Base-by-base conservation (phyloP, 2,113 vertebrate genomes). In the Sebastes fasciatus region DNA sequence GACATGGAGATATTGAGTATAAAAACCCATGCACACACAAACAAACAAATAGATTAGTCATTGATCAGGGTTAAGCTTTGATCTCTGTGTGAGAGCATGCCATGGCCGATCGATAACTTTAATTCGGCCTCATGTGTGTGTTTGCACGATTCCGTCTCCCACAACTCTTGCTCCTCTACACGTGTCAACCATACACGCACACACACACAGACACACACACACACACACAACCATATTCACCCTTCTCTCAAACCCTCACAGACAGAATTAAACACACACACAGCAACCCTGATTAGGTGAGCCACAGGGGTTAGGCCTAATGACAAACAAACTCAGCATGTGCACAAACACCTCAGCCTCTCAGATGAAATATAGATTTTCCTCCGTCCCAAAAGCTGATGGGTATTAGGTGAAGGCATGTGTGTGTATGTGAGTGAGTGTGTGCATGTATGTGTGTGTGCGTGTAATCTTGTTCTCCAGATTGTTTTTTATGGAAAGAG, bases 331-430 rank as follows among this genome's bases (percentile, higher is more conserved):
- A 92, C 86, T 90, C 92, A 92, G 91, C 92, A 45, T 94, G 88
- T 78, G 91, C 93, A 93, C 92, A 93, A 94, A 93, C 89, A 90
- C 88, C 92, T 90, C 88, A 90, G 93, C 90, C 85, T 77, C 88
- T 83, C 73, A 93, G 93, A 95, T 95, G 92, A 95, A 95, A 94
- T 95, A 95, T 95, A 88, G 94, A 95, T 95, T 95, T 94, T 92
- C 82, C 66, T 79, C 85, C 52, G 54, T 89, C 88, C 90, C 86
- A 89, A 92, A 92, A 90, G 87, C 82, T 89, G 89, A 94, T 87
- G 82, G 83, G 80, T 91, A 90, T 92, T 93, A 86, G 87, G 70
- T 80, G 67, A 86, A 80, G 75, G 83, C 57, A 48, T 89, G 83
- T 87, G 49, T 79, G 48, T 55, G 19, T 40, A 11, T 80, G 45